These are phyloP conservation scores for Pyrgilauda ruficollis DNA, from an alignment of 2,113 vertebrate genomes.

Conservation along the genomic window DNA sequence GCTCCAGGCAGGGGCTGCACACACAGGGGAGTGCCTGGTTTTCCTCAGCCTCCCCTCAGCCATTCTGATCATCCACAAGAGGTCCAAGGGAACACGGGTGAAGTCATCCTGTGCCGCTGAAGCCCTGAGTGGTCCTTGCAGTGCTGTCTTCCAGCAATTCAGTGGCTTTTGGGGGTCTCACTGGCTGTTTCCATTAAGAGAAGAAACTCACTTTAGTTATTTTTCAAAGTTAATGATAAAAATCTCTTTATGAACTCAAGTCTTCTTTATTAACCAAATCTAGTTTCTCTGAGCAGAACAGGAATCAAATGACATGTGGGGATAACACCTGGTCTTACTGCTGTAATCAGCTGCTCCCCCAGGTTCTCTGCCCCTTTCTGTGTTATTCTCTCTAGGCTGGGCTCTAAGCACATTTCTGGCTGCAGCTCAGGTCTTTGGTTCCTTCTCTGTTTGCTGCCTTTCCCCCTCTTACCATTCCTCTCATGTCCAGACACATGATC, in stretches of 20 bases:
- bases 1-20: neutral
- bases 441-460: neutral
- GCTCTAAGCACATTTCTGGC: neutral
- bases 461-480: neutral
- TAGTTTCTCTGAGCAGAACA: neutral
- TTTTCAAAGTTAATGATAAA: neutral
- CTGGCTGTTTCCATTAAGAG: neutral
- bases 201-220: neutral
- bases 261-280: neutral
- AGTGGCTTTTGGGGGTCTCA: neutral
- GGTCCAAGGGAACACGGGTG: neutral
- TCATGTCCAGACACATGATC: fast-evolving
- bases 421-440: neutral
- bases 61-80: neutral
- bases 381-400: neutral
- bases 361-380: neutral
- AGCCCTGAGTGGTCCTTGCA: neutral
- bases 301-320: neutral
- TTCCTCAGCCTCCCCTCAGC: neutral
- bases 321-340: neutral
- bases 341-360: neutral
- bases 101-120: fast-evolving
- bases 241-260: neutral
- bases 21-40: neutral
- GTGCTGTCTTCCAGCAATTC: neutral